Evolutionary conservation across 1,140 invertebrate genomes (phyloP).

Genomic region (Hyphantria cunea): DNA sequence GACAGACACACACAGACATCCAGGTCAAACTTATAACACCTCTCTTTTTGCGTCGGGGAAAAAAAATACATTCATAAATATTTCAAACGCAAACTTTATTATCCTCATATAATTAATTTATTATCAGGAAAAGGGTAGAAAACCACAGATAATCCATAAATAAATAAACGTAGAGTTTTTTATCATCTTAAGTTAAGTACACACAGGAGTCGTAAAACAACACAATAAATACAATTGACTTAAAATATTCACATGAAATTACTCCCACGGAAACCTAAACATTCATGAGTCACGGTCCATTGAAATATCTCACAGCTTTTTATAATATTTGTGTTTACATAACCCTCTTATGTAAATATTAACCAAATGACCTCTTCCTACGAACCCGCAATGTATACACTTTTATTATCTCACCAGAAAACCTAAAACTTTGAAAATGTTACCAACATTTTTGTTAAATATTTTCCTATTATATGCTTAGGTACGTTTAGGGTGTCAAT

Average conservation of each 20-base stretch:
- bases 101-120: neutral
- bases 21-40: too few species aligned
- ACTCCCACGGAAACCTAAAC: neutral
- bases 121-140: too few species aligned
- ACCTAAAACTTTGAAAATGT: too few species aligned
- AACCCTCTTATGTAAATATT: conserved; percentile 13
- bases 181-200: neutral
- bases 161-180: neutral
- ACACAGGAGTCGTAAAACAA: conserved; percentile 1
- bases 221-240: neutral
- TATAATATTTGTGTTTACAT: conserved; percentile 21
- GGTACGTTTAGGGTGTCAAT: too few species aligned
- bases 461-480: too few species aligned
- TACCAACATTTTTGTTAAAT: too few species aligned
- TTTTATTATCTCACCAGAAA: conserved; percentile 11
- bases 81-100: too few species aligned
- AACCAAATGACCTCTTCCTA: conserved; percentile 9
- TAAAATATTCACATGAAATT: conserved; percentile 9
- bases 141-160: too few species aligned
- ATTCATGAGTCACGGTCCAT: neutral
- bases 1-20: too few species aligned
- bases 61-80: too few species aligned
- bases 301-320: conserved; percentile 10
- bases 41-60: too few species aligned
- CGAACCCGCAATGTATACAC: neutral